Base-by-base conservation (phyloP, 2,888 invertebrate genomes). In the Hirtodrosophila histrioides region DNA sequence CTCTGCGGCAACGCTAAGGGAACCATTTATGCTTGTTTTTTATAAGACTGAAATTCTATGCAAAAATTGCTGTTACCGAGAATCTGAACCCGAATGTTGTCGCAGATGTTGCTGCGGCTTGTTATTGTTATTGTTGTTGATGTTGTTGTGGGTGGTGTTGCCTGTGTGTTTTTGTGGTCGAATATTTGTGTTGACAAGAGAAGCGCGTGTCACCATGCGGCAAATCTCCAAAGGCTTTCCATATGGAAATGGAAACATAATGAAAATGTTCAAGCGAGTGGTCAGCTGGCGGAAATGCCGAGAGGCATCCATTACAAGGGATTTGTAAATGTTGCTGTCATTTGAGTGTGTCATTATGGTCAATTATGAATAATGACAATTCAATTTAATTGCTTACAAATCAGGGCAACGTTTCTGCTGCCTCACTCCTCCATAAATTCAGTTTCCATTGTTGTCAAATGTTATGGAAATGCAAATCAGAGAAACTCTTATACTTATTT, bases 141-240 rank as follows among this genome's bases (percentile, higher is more conserved):
- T 48, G 11, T 9, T 33, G 43, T 4, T 50, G 49, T 51, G 68
- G 44, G 39, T 64, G 7, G 7, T 31, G 31, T 50, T 41, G 40
- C 27, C 3, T 63, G 43, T 60, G 43, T 60, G 41, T 56, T 62
- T 56, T 54, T 72, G 78, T 51, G 87, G 81, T 69, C 66, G 69
- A 85, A 78, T 78, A 72, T 72, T 68, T 71, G 69, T 48, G 69
- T 49, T 72, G 67, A 75, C 68, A 67, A 71, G 31, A 43, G 45
- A 64, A 46, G 56, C 37, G 54, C 54, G 36, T 65, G 62, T 29
- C 39, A 11, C 60, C 65, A 58, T 60, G 65, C 49, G 48, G 43
- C 56, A 80, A 70, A 48, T 58, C 62, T 63, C 63, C 31, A 70
- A 64, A 53, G 78, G 63, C 17, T 49, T 11, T 48, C 37, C 51